Evolutionary conservation across 2,888 invertebrate species (phyloP).

Genomic region (Eulithis testata): DNA sequence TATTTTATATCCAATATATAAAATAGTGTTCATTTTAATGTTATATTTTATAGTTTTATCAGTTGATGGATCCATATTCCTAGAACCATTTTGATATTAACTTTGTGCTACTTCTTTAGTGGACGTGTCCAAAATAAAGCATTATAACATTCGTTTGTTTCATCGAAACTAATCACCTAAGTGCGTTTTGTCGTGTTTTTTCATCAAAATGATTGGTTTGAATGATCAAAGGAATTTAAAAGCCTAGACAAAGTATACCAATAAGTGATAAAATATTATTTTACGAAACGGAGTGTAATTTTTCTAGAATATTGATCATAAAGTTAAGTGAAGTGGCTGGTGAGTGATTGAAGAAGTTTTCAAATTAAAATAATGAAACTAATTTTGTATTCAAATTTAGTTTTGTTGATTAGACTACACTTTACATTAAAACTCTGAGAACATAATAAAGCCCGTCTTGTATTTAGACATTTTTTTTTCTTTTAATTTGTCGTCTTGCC

Average conservation of each 20-base stretch:
- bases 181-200: conserved; percentile 53
- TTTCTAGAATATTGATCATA: conserved; percentile 25
- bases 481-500: not conserved
- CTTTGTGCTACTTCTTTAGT: conserved; percentile 15
- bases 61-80: conserved; percentile 25
- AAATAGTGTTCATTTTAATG: not conserved
- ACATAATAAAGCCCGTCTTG: not conserved
- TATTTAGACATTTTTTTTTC: not conserved
- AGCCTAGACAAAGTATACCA: conserved; percentile 7
- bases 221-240: conserved; percentile 40
- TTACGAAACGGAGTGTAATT: conserved; percentile 26
- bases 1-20: not conserved
- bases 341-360: too few species aligned
- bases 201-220: conserved; percentile 48
- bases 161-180: conserved; percentile 50
- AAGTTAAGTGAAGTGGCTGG: conserved; percentile 15
- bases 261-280: conserved; percentile 28
- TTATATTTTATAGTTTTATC: conserved; percentile 31
- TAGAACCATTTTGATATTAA: conserved; percentile 14
- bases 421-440: not conserved
- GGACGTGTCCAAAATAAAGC: conserved; percentile 1
- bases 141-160: conserved; percentile 17
- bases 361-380: not conserved
- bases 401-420: too few species aligned
- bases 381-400: not conserved